These are phyloP conservation scores for Nymphalis polychloros DNA, from an alignment of 2,888 invertebrate genomes.

Conservation along the genomic window DNA sequence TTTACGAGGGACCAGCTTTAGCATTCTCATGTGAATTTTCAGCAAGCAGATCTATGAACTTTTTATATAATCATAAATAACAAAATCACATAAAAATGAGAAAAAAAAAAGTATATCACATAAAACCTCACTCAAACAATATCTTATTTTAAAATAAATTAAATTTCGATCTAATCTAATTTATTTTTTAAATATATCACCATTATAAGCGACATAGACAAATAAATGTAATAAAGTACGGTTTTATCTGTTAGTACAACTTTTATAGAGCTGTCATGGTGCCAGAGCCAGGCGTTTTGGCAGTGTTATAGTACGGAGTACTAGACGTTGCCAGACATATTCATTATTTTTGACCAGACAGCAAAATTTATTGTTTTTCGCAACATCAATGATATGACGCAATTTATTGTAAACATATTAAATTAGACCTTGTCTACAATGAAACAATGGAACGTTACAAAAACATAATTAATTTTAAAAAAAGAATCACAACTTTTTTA, in stretches of 20 bases:
- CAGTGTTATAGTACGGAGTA: not conserved
- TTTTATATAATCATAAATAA: slow-evolving; percentile 25
- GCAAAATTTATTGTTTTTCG: slow-evolving; percentile 6
- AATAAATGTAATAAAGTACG: not conserved
- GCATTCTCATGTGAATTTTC: slow-evolving; percentile 46
- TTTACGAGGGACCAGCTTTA: slow-evolving; percentile 62
- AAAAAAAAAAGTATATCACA: slow-evolving; percentile 2
- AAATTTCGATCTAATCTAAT: slow-evolving; percentile 18
- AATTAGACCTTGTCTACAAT: slow-evolving; percentile 5
- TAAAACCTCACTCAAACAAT: slow-evolving; percentile 13
- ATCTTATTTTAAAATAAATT: not conserved
- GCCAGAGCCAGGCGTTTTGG: slow-evolving; percentile 9
- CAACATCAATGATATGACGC: slow-evolving; percentile 4
- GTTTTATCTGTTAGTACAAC: slow-evolving; percentile 5
- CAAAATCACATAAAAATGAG: slow-evolving; percentile 17
- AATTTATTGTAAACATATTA: slow-evolving; percentile 11
- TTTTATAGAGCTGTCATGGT: slow-evolving; percentile 12
- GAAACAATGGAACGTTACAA: not conserved
- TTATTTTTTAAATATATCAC: not conserved
- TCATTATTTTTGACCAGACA: slow-evolving; percentile 7
- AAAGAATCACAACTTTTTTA: not conserved
- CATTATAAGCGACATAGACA: not conserved
- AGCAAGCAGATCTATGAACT: slow-evolving; percentile 45
- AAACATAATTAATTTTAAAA: not conserved
- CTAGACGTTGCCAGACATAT: slow-evolving; percentile 14